phyloP scores from a whole-genome alignment of 2,888 invertebrate species.

The Xylocampa areola region DNA sequence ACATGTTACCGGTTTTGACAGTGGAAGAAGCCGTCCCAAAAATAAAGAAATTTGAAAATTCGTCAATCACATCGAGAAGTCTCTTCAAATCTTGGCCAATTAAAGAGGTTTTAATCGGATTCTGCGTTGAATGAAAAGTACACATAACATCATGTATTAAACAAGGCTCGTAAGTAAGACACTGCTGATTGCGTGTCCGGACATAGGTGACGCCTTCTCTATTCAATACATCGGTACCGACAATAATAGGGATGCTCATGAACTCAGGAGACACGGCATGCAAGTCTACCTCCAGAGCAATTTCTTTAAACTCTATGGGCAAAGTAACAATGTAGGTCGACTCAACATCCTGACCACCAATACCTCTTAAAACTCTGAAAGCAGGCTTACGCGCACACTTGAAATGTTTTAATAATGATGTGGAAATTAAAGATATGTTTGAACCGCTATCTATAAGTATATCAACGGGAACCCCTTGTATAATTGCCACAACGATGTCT shows the following conservation, averaged over 20 bases:
- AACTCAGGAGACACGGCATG: conserved; percentile 37
- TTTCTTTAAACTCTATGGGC: conserved; percentile 14
- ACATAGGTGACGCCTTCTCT: conserved; percentile 50
- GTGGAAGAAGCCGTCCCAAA: conserved; percentile 53
- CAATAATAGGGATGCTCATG: conserved; percentile 47
- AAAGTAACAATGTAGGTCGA: too few species aligned
- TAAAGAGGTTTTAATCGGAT: too few species aligned
- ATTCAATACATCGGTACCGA: conserved; percentile 55
- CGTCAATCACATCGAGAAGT: too few species aligned
- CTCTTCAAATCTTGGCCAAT: too few species aligned
- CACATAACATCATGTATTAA: too few species aligned
- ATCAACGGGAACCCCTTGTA: conserved; percentile 41
- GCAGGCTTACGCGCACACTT: not conserved
- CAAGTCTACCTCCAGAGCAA: conserved; percentile 13
- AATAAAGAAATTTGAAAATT: too few species aligned
- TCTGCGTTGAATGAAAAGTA: too few species aligned
- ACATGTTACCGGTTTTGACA: conserved; percentile 55
- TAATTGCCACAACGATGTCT: conserved; percentile 25
- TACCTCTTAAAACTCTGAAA: too few species aligned
- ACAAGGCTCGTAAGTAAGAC: too few species aligned
- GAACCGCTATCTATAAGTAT: conserved; percentile 56
- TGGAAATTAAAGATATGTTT: conserved; percentile 40
- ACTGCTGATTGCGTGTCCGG: conserved; percentile 39
- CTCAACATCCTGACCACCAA: too few species aligned
- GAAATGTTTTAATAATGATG: conserved; percentile 1